Evolutionary conservation across 2,797 vertebrate genomes (phyloP).

Genomic region (Catharus ustulatus): DNA sequence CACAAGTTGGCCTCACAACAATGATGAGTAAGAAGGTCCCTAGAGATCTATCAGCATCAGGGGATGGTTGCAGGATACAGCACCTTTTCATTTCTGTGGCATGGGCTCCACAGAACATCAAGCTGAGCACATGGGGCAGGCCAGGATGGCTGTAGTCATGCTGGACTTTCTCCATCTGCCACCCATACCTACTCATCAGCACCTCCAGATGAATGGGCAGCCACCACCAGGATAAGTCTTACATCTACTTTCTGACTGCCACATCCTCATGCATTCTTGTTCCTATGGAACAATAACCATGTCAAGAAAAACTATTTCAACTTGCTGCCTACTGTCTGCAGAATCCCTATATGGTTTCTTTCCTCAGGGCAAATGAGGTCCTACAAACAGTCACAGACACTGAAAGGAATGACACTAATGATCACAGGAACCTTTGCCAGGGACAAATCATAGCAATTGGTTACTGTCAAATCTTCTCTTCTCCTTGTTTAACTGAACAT

Average conservation of each 20-base stretch:
- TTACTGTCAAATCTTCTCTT: background rate
- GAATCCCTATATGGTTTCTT: background rate
- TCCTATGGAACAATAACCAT: background rate
- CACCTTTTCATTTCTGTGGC: background rate
- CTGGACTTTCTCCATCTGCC: background rate
- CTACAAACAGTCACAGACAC: background rate
- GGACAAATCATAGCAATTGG: background rate
- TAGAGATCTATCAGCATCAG: background rate
- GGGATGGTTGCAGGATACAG: background rate
- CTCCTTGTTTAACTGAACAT: background rate
- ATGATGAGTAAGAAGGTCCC: background rate
- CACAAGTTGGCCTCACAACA: background rate
- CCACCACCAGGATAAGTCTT: background rate
- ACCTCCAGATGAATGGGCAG: fast-evolving
- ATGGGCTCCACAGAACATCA: background rate
- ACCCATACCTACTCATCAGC: background rate
- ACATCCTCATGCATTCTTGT: background rate
- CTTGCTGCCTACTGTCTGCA: background rate
- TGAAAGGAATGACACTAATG: background rate
- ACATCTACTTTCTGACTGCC: background rate
- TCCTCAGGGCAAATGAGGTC: background rate
- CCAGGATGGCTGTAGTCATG: background rate
- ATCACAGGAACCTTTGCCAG: background rate
- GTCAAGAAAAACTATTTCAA: background rate
- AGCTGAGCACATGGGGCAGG: background rate